phyloP scores from a whole-genome alignment of 2,113 vertebrate genomes.

The Thalassarche chlororhynchos region DNA sequence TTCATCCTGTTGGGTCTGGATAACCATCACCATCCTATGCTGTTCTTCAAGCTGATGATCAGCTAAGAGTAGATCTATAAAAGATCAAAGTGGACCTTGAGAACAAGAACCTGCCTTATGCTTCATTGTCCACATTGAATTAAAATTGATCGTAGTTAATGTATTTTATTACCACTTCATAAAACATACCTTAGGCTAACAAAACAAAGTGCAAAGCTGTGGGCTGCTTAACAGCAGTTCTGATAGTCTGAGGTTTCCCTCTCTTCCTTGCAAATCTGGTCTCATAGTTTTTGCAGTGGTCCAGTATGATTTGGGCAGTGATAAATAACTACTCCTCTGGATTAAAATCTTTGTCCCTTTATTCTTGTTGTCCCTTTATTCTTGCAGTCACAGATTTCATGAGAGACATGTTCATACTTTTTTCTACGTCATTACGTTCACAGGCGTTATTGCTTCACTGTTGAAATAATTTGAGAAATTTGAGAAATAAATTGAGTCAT shows the following conservation, averaged over 20 bases:
- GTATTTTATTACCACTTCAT: not conserved
- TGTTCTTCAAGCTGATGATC: not conserved
- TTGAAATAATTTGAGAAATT: not conserved
- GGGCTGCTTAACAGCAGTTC: not conserved
- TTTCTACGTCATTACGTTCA: not conserved
- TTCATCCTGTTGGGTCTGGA: not conserved
- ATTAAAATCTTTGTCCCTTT: not conserved
- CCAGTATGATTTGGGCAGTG: not conserved
- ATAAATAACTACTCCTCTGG: not conserved
- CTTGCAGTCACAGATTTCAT: not conserved
- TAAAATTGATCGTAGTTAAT: not conserved
- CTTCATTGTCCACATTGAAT: not conserved
- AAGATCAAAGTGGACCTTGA: not conserved
- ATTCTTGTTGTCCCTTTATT: not conserved
- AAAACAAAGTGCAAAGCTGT: not conserved
- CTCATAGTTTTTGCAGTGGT: not conserved
- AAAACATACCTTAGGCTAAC: not conserved
- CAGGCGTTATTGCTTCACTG: not conserved
- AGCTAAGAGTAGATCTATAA: not conserved
- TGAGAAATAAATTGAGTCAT: not conserved
- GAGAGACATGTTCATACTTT: not conserved
- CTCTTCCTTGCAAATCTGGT: not conserved
- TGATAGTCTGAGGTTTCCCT: not conserved
- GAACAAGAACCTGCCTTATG: not conserved
- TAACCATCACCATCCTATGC: not conserved